phyloP scores from a whole-genome alignment of 2,113 vertebrate species.

The Fregata magnificens region DNA sequence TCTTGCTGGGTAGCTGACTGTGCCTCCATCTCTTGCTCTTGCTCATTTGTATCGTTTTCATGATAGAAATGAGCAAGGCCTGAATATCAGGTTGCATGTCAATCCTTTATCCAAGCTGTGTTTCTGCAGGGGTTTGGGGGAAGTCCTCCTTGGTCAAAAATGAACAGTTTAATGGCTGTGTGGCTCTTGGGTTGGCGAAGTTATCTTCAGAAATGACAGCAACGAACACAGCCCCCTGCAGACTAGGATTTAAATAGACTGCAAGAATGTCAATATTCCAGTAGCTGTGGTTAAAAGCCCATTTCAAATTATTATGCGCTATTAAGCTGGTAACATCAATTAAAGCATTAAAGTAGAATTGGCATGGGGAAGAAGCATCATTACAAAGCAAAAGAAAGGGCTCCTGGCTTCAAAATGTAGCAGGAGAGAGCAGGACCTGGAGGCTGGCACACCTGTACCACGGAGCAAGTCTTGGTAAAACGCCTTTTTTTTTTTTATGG shows the following conservation, averaged over 20 bases:
- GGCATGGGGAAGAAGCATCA: neutral
- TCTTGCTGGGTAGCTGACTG: neutral
- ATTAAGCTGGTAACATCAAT: conserved; percentile 1
- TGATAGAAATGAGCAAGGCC: neutral
- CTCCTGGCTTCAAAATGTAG: neutral
- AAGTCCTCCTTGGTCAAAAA: neutral
- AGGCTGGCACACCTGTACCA: neutral
- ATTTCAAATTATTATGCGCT: neutral
- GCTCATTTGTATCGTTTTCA: neutral
- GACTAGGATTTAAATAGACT: neutral
- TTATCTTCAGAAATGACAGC: neutral
- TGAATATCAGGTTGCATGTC: neutral
- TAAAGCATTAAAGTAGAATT: neutral
- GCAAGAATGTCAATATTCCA: neutral
- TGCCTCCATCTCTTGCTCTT: neutral
- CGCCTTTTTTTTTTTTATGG: no score
- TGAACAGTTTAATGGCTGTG: neutral
- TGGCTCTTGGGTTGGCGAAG: neutral
- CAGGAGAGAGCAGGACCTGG: neutral
- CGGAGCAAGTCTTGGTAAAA: neutral
- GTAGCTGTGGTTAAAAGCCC: conserved; percentile 25
- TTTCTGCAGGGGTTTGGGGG: neutral
- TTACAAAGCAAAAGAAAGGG: neutral
- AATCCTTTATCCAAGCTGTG: neutral
- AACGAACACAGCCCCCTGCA: neutral